These are phyloP conservation scores for Plectropomus leopardus DNA, from an alignment of 2,113 vertebrate genomes.

Conservation along the genomic window DNA sequence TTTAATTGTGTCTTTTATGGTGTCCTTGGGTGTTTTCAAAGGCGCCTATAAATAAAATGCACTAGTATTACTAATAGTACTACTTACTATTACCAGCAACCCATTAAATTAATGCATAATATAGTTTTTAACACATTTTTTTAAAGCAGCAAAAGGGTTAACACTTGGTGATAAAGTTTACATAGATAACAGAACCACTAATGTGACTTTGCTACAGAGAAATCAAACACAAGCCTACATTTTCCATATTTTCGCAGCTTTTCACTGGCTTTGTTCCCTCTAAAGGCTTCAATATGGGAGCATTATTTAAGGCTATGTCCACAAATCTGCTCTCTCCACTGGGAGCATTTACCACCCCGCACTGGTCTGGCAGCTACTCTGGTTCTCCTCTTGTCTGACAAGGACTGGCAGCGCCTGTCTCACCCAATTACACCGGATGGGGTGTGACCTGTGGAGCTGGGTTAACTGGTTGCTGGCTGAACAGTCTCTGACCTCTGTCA, in stretches of 20 bases:
- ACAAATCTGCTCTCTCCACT: slow-evolving; percentile 62
- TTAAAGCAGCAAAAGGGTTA: not conserved
- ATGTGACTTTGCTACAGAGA: not conserved
- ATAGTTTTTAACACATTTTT: not conserved
- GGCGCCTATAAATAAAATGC: no score
- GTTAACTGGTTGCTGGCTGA: slow-evolving; percentile 68
- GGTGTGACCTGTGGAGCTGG: slow-evolving; percentile 68
- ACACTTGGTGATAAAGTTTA: not conserved
- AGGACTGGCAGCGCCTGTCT: slow-evolving; percentile 79
- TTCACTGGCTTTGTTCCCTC: slow-evolving; percentile 35
- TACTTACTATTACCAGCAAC: no score
- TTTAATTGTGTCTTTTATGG: no score
- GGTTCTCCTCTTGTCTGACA: slow-evolving; percentile 77
- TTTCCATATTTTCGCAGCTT: slow-evolving; percentile 3
- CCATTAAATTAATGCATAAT: not conserved
- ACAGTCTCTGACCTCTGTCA: slow-evolving; percentile 67
- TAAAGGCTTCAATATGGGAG: slow-evolving; percentile 39
- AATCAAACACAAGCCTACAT: slow-evolving; percentile 4
- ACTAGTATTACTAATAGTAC: no score
- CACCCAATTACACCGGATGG: slow-evolving; percentile 79
- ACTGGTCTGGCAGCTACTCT: slow-evolving; percentile 74
- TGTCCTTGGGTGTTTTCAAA: no score
- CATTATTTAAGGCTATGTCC: slow-evolving; percentile 65
- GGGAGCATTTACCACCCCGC: slow-evolving; percentile 77
- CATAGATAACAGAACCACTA: not conserved